phyloP scores from a whole-genome alignment of 1,140 invertebrate species.

The Teleopsis dalmanni region DNA sequence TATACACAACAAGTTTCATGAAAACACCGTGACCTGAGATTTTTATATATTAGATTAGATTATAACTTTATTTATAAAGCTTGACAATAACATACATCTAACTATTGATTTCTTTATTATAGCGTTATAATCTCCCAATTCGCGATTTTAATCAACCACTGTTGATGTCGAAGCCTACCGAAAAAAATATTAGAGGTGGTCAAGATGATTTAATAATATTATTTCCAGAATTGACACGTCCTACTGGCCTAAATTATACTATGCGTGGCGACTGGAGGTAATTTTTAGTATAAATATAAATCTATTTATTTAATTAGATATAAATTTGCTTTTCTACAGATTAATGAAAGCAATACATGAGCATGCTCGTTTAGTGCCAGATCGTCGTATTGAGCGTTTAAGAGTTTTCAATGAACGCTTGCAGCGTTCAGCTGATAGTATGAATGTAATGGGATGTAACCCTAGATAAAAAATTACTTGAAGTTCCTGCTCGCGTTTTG shows the following conservation, averaged over 20 bases:
- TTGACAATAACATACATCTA: no score
- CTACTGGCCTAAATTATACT: slow-evolving; percentile 57
- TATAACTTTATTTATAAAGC: no score
- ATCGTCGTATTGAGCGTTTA: slow-evolving; percentile 54
- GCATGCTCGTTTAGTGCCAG: slow-evolving; percentile 57
- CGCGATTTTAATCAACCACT: slow-evolving; percentile 54
- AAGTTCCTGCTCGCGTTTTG: slow-evolving; percentile 54
- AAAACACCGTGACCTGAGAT: slow-evolving; percentile 53
- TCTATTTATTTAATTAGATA: no score
- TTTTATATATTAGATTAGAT: slow-evolving; percentile 74
- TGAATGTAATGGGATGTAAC: slow-evolving; percentile 56
- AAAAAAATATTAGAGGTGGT: slow-evolving; percentile 55
- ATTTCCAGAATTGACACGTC: slow-evolving; percentile 66
- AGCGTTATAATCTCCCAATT: slow-evolving; percentile 58
- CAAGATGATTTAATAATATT: slow-evolving; percentile 55
- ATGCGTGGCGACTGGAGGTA: slow-evolving; percentile 51
- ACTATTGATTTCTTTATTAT: no score
- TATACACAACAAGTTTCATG: slow-evolving; percentile 50
- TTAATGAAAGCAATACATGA: slow-evolving; percentile 57
- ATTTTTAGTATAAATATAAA: background rate
- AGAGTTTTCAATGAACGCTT: slow-evolving; percentile 53
- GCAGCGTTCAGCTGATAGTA: slow-evolving; percentile 43
- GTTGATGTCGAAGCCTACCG: slow-evolving; percentile 54
- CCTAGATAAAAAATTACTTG: slow-evolving; percentile 51
- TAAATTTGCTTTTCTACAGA: slow-evolving; percentile 39